Conservation (phyloP, 37 sponge, comb jelly and placozoan genomes). For the Chondrosia reniformis region DNA sequence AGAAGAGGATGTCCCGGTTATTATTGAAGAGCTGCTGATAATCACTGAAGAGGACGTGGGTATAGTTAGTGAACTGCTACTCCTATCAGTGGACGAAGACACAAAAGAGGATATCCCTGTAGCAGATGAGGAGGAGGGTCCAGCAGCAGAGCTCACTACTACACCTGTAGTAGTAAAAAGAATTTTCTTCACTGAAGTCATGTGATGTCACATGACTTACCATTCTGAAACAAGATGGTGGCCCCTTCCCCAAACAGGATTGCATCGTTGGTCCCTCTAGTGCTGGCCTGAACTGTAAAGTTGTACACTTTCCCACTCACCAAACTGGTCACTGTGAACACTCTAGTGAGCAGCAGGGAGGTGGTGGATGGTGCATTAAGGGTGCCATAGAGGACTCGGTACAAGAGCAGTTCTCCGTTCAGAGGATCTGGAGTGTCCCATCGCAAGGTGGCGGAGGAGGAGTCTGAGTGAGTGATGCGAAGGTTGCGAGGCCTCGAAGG, state of each 20-base stretch:
- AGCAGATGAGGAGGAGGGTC: not conserved
- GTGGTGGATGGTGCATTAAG: not conserved
- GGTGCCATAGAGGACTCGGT: constrained; percentile 25
- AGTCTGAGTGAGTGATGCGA: constrained; percentile 19
- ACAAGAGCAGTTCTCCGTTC: constrained; percentile 46
- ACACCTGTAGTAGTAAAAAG: not conserved
- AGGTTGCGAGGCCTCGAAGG: constrained; percentile 51
- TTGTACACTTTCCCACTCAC: constrained; percentile 33
- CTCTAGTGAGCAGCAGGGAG: constrained; percentile 1
- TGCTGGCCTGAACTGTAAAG: constrained; percentile 40
- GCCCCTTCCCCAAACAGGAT: constrained; percentile 47
- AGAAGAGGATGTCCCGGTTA: too few species aligned
- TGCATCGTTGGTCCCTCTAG: constrained; percentile 25
- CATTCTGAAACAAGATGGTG: constrained; percentile 42
- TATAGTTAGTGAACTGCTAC: too few species aligned
- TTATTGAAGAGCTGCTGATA: too few species aligned
- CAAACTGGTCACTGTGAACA: not conserved
- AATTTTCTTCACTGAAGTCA: not conserved
- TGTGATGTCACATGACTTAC: constrained; percentile 8
- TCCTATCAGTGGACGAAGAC: not conserved
- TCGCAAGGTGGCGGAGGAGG: constrained; percentile 33
- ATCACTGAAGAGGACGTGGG: too few species aligned
- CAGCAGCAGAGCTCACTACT: not conserved
- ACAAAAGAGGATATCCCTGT: not conserved
- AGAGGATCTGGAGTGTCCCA: constrained; percentile 52